Evolutionary conservation across 2,888 invertebrate genomes (phyloP).

Genomic region (Nudaria mundana): DNA sequence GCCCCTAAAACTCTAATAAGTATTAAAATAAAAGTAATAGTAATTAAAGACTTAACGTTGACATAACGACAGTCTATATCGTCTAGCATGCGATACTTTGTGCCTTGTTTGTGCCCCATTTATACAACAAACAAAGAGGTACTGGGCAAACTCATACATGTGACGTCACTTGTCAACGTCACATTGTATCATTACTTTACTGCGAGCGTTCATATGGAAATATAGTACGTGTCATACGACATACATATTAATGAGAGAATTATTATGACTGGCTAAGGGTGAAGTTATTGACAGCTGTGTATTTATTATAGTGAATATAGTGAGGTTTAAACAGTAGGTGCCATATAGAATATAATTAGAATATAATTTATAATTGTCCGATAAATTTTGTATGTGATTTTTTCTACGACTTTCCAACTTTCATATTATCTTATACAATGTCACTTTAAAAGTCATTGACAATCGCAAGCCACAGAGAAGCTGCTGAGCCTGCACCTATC

Average conservation of each 20-base stretch:
- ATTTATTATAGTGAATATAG: too few species aligned
- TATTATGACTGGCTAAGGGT: constrained; percentile 1
- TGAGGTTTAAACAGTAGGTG: too few species aligned
- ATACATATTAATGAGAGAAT: neutral
- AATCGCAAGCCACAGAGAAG: too few species aligned
- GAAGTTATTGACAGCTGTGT: neutral
- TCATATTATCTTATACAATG: too few species aligned
- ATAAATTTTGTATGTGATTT: too few species aligned
- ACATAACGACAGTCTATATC: too few species aligned
- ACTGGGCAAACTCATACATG: constrained; percentile 20
- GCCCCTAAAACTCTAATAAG: too few species aligned
- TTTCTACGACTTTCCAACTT: too few species aligned
- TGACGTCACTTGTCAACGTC: constrained; percentile 21
- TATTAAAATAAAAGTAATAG: neutral
- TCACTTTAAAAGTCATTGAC: too few species aligned
- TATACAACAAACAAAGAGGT: constrained; percentile 21
- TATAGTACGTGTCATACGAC: constrained; percentile 1
- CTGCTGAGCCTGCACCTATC: too few species aligned
- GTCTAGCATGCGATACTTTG: constrained; percentile 18
- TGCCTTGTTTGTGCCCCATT: constrained; percentile 28
- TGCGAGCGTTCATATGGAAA: constrained; percentile 11
- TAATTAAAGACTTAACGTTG: neutral
- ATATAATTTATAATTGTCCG: too few species aligned
- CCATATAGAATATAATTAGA: too few species aligned
- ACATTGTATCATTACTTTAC: constrained; percentile 3